phyloP scores from a whole-genome alignment of 2,888 invertebrate genomes.

The Andrena haemorrhoa region DNA sequence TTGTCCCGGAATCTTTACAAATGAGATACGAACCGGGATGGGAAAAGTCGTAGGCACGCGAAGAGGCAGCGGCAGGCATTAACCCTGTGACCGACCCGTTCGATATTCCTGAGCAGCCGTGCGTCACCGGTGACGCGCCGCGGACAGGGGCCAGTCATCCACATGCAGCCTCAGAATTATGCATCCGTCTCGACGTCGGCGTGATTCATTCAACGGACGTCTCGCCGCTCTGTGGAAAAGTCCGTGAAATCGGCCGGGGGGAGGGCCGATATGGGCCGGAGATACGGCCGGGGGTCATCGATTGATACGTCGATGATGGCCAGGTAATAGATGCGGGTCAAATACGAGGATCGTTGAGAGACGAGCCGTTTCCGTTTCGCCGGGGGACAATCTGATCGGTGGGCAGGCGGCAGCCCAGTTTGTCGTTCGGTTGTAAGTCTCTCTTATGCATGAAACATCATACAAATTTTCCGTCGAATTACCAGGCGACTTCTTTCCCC shows the following conservation, averaged over 20 bases:
- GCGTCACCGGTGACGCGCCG: constrained; percentile 13
- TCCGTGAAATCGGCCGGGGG: constrained; percentile 26
- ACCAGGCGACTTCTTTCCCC: constrained; percentile 13
- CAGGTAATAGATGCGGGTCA: constrained; percentile 36
- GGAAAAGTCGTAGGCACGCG: constrained; percentile 63
- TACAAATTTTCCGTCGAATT: constrained; percentile 23
- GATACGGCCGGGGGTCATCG: constrained; percentile 50
- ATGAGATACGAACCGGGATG: constrained; percentile 78
- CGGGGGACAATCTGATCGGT: neutral
- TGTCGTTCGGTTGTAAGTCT: neutral
- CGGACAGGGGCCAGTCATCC: constrained; percentile 14
- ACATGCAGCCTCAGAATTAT: constrained; percentile 68
- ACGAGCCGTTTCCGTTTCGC: constrained; percentile 32
- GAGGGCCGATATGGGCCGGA: constrained; percentile 33
- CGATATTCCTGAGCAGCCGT: constrained; percentile 72
- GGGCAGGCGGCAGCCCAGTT: neutral
- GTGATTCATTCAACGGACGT: constrained; percentile 64
- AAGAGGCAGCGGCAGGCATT: constrained; percentile 60
- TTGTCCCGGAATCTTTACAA: constrained; percentile 83
- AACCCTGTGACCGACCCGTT: constrained; percentile 74
- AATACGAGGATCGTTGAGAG: neutral
- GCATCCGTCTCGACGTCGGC: constrained; percentile 68
- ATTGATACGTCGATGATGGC: constrained; percentile 48
- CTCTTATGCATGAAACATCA: constrained; percentile 35
- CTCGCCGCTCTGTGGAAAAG: constrained; percentile 12